Evolutionary conservation across 2,797 vertebrate species (phyloP).

Genomic region (Halcyon badia): DNA sequence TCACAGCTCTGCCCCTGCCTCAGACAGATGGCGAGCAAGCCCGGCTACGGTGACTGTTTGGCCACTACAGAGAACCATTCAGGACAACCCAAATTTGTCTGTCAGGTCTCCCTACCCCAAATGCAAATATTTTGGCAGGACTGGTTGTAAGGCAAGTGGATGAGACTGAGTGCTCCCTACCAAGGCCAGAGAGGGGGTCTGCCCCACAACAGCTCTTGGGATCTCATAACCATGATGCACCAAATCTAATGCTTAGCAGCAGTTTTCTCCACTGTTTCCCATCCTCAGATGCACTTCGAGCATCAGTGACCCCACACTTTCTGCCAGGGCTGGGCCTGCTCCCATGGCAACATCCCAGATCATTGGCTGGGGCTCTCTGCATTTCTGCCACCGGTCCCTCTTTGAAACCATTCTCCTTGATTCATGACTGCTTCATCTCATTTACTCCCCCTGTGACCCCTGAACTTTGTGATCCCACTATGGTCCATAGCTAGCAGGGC

Average conservation of each 20-base stretch:
- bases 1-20: neutral
- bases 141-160: neutral
- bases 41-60: conserved; percentile 5
- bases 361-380: rapidly evolving
- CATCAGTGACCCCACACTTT: neutral
- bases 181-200: rapidly evolving
- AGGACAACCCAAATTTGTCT: neutral
- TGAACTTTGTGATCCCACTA: rapidly evolving
- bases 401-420: neutral
- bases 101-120: neutral
- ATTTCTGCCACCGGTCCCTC: neutral
- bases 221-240: neutral
- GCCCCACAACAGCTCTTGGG: neutral
- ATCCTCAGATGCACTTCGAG: neutral
- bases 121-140: neutral
- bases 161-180: neutral
- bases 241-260: neutral
- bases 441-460: neutral
- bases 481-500: neutral
- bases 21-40: conserved; percentile 11
- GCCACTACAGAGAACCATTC: neutral
- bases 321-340: neutral
- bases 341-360: neutral
- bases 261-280: neutral
- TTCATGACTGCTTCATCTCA: neutral